A percentile compares a stretch with the other conserved stretches of the same genome.
Evolutionary conservation across 2,888 invertebrate species (phyloP).

Genomic region (Colletes collaris): DNA sequence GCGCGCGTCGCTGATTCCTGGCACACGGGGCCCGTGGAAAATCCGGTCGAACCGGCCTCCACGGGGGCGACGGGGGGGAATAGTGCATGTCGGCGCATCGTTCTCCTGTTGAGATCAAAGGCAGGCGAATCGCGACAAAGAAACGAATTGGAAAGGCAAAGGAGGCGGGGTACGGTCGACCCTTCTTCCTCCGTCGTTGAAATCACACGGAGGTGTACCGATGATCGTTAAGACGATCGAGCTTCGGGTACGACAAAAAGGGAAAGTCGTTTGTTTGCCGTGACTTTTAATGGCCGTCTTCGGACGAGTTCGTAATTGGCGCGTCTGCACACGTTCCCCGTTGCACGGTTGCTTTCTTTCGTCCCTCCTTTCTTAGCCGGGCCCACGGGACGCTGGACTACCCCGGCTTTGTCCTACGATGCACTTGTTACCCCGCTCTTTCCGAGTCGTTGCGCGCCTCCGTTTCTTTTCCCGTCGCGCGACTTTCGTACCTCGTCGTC

Average conservation of each 20-base stretch:
- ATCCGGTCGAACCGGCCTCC: conserved; percentile 67
- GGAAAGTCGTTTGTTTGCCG: conserved; percentile 70
- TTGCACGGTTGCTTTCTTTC: conserved; percentile 22
- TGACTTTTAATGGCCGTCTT: conserved; percentile 67
- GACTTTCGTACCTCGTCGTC: conserved; percentile 38
- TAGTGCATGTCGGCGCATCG: conserved; percentile 39
- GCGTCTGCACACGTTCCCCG: conserved; percentile 58
- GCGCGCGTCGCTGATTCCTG: conserved; percentile 44
- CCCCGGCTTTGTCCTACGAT: conserved; percentile 11
- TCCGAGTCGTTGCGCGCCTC: conserved; percentile 23
- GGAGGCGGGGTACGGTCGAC: conserved; percentile 4
- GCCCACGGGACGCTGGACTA: not conserved
- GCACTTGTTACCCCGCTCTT: conserved; percentile 50
- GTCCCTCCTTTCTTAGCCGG: conserved; percentile 8
- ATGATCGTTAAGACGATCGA: conserved; percentile 67
- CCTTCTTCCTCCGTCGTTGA: conserved; percentile 41
- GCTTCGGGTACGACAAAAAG: conserved; percentile 59
- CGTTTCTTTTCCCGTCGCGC: conserved; percentile 34
- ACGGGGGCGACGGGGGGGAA: conserved; percentile 1
- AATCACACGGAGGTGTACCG: conserved; percentile 66
- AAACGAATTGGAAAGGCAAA: conserved; percentile 50
- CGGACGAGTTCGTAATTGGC: conserved; percentile 70
- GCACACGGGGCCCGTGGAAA: conserved; percentile 53
- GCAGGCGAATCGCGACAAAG: conserved; percentile 64
- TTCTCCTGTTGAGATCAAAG: conserved; percentile 66